Base-by-base conservation (phyloP, 1,140 invertebrate genomes). In the Drosophila cardini region DNA sequence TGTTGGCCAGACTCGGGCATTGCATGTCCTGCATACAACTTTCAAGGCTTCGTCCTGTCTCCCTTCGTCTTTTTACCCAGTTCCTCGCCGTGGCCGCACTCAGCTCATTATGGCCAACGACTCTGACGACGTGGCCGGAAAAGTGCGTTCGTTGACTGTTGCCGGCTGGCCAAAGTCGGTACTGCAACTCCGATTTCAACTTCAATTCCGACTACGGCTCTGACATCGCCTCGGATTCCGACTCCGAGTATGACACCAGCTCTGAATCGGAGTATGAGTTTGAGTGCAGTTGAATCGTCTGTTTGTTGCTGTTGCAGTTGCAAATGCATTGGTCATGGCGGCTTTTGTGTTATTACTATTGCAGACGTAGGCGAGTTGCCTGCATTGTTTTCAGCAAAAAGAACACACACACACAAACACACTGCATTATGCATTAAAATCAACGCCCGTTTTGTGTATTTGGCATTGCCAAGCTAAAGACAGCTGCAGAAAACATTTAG, bases 401-500 rank as follows among this genome's bases (percentile, higher is more conserved):
- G 5, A 62, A 42, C 36, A 53, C 30, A 55, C 21, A 48, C 30
- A 46, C 48, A 30, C 53, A 36, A 34, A 42, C 61, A 57, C 32
- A 21, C 26, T 89, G 85, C 84, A 89, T 89, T 80, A 89, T 89
- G 84, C 84, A 89, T 89, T 89, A 89, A 89, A 89, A 89, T 90
- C 84, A 89, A 90, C 84, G 85, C 84, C 84, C 80, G 76, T 83
- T 83, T 87, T 86, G 84, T 86, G 79, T 86, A 76, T 64, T 72
- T 72, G 82, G 61, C 81, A 64, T 57, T 64, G 69, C 60, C 67
- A 80, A 73, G 60, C 69, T 69, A 55, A 79, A 77, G 77, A 79
- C 77, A 79, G 38, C 55, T 62, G 43, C 67, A 65, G 11, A 16
- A 58, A 52, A 62, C 46, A 61, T 34, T 11, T 52, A 38, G 38